Percentiles rank a stretch among this genome's conserved stretches.
Evolutionary conservation across 2,888 invertebrate genomes (phyloP).

Genomic region (Trichopria drosophilae): DNA sequence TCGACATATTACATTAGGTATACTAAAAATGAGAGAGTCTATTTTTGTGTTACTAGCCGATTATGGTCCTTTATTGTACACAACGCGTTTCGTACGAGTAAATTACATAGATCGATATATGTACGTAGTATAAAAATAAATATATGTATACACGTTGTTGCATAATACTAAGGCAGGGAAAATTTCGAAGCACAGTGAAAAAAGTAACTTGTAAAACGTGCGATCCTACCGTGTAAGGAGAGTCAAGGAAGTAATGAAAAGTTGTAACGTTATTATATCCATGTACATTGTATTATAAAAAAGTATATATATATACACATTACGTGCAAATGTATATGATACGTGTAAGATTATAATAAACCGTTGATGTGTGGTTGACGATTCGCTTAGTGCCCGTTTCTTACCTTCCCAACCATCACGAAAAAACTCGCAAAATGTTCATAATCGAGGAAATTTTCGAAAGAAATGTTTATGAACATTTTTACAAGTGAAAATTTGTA

Average conservation of each 20-base stretch:
- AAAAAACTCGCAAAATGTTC: too few species aligned
- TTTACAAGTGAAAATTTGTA: too few species aligned
- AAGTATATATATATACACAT: conserved; percentile 42
- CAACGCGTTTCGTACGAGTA: conserved; percentile 24
- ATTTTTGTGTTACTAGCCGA: too few species aligned
- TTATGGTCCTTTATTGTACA: conserved; percentile 28
- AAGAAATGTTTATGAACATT: too few species aligned
- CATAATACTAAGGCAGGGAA: conserved; percentile 38
- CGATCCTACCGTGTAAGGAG: conserved; percentile 32
- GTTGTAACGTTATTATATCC: conserved; percentile 41
- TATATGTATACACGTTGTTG: conserved; percentile 41
- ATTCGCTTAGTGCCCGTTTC: too few species aligned
- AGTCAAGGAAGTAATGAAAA: conserved; percentile 31
- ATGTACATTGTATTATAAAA: conserved; percentile 46
- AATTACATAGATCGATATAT: conserved; percentile 18
- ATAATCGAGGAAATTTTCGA: too few species aligned
- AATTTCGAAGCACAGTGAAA: conserved; percentile 27
- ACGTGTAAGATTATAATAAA: conserved; percentile 50
- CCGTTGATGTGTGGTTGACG: conserved; percentile 51
- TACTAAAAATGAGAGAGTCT: too few species aligned
- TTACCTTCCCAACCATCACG: too few species aligned
- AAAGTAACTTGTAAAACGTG: conserved; percentile 33
- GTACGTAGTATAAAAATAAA: conserved; percentile 27
- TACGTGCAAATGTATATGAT: conserved; percentile 48
- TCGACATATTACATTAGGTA: too few species aligned